Percentiles rank a stretch among this genome's conserved stretches.
Evolutionary conservation across 2,113 vertebrate genomes (phyloP).

Genomic region (Lethenteron reissneri): DNA sequence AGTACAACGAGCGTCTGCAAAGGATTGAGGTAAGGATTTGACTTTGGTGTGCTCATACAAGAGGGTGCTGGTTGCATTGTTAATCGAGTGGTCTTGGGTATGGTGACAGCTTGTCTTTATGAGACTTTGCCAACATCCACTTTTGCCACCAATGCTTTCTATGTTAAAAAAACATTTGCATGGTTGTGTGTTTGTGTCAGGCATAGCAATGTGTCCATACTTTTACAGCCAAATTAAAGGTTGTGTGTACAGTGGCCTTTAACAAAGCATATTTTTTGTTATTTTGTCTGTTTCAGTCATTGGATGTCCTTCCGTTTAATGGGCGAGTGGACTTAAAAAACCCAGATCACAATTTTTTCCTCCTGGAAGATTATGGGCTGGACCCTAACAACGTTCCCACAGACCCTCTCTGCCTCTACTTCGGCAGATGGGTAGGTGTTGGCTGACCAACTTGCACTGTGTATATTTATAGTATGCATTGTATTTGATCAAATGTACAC

Average conservation of each 20-base stretch:
- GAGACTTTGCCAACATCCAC: too few relatives aligned
- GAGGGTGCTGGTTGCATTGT: too few relatives aligned
- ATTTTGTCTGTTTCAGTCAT: slow-evolving; percentile 26
- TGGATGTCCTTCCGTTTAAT: slow-evolving; percentile 74
- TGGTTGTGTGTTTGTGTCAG: too few relatives aligned
- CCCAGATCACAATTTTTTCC: slow-evolving; percentile 57
- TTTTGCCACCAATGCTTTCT: too few relatives aligned
- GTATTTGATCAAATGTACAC: background rate
- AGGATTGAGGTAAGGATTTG: slow-evolving; percentile 1
- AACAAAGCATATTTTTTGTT: background rate
- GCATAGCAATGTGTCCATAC: too few relatives aligned
- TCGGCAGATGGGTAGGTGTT: slow-evolving; percentile 75
- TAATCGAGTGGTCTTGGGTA: too few relatives aligned
- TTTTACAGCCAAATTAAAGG: too few relatives aligned
- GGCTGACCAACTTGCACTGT: background rate
- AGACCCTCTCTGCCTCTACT: slow-evolving; percentile 51
- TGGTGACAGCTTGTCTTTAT: too few relatives aligned
- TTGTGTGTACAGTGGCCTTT: too few relatives aligned
- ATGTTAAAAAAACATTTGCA: too few relatives aligned
- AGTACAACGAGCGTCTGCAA: background rate
- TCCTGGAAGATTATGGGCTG: slow-evolving; percentile 76
- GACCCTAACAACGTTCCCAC: slow-evolving; percentile 64
- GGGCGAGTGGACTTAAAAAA: slow-evolving; percentile 68
- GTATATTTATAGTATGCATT: slow-evolving; percentile 9
- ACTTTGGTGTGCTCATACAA: too few relatives aligned